These are phyloP conservation scores for Melitaea athalia DNA, from an alignment of 2,888 invertebrate genomes.

Conservation along the genomic window DNA sequence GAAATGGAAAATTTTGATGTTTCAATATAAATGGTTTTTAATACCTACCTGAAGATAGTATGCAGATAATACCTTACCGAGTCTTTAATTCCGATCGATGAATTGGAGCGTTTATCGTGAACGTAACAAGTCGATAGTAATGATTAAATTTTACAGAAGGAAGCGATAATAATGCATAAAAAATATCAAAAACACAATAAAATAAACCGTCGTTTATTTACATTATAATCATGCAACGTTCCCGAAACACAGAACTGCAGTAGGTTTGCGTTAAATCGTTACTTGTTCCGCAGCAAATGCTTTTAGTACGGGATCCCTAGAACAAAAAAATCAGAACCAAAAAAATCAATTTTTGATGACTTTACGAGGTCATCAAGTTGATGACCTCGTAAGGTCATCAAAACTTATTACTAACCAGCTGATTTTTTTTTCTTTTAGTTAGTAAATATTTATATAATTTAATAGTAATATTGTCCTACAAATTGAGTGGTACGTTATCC, in stretches of 20 bases:
- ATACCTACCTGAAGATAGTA: background rate
- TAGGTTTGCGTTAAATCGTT: background rate
- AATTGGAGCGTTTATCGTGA: constrained; percentile 17
- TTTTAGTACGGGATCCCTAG: too few relatives aligned
- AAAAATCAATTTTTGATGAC: too few relatives aligned
- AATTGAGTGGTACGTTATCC: too few relatives aligned
- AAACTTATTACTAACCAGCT: too few relatives aligned
- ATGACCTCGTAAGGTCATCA: too few relatives aligned
- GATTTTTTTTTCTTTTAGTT: too few relatives aligned
- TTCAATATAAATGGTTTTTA: constrained; percentile 7
- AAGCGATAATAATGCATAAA: constrained; percentile 61
- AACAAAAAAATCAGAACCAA: too few relatives aligned
- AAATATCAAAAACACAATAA: constrained; percentile 42
- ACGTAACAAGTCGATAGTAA: constrained; percentile 31
- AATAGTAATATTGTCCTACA: too few relatives aligned
- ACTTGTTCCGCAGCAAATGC: constrained; percentile 54
- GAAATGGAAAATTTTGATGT: constrained; percentile 4
- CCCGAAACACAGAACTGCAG: constrained; percentile 42
- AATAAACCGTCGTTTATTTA: constrained; percentile 46
- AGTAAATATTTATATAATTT: too few relatives aligned
- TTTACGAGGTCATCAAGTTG: too few relatives aligned
- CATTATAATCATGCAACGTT: constrained; percentile 54
- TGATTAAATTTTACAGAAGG: constrained; percentile 46
- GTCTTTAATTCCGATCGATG: constrained; percentile 32
- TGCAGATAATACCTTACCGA: constrained; percentile 42